Evolutionary conservation across 2,797 vertebrate genomes (phyloP).

Genomic region (Eurystomus glaucurus): DNA sequence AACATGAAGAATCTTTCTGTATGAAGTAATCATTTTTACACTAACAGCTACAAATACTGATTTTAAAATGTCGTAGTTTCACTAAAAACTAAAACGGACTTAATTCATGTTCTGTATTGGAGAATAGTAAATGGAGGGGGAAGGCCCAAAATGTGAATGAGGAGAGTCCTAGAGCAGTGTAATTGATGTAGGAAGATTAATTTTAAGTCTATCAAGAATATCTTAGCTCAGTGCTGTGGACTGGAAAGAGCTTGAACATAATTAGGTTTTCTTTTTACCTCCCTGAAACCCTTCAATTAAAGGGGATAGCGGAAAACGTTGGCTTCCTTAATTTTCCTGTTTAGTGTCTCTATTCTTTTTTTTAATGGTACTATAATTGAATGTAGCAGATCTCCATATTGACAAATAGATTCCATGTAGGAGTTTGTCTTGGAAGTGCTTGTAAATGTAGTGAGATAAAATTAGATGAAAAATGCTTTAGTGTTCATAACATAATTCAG

Average conservation of each 20-base stretch:
- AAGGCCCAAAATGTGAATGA: background rate
- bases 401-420: slow-evolving; percentile 21
- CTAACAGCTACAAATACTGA: background rate
- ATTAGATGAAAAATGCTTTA: background rate
- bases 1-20: background rate
- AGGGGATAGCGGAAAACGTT: background rate
- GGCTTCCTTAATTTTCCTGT: slow-evolving; percentile 13
- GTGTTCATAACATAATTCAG: background rate
- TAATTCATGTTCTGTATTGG: background rate
- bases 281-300: slow-evolving; percentile 2
- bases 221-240: background rate
- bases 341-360: background rate
- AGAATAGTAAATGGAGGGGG: background rate
- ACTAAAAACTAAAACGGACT: background rate
- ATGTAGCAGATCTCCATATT: slow-evolving; percentile 21
- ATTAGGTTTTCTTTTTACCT: slow-evolving; percentile 20
- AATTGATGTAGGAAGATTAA: background rate
- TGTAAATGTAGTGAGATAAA: background rate
- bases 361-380: slow-evolving; percentile 1
- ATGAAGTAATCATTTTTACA: background rate
- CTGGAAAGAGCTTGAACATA: slow-evolving; percentile 1
- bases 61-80: background rate
- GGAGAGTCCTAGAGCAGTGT: background rate
- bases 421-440: background rate
- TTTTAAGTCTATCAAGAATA: background rate